phyloP scores from a whole-genome alignment of 1,140 invertebrate genomes.

The Drosophila suzukii region DNA sequence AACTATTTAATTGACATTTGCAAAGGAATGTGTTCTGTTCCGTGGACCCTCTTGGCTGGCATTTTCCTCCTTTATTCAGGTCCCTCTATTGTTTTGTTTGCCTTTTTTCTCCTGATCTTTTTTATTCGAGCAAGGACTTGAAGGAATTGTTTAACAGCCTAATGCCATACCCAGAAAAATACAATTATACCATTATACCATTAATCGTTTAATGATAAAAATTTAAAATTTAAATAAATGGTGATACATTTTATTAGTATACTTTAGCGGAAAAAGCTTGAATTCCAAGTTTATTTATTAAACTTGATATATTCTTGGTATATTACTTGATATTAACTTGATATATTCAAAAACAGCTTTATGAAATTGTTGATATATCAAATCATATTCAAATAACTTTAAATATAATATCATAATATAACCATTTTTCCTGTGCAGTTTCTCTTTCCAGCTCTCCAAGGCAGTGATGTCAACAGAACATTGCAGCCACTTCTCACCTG shows the following conservation, averaged over 20 bases:
- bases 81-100: slow-evolving; percentile 41
- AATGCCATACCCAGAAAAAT: background rate
- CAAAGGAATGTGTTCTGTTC: slow-evolving; percentile 19
- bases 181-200: background rate
- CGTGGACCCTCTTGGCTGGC: slow-evolving; percentile 48
- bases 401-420: background rate
- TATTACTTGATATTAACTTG: no score
- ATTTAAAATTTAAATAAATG: no score
- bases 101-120: background rate
- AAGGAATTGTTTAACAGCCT: slow-evolving; percentile 28
- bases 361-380: no score
- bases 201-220: no score
- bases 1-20: slow-evolving; percentile 63
- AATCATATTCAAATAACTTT: background rate
- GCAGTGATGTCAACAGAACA: slow-evolving; percentile 76
- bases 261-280: no score
- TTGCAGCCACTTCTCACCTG: slow-evolving; percentile 46
- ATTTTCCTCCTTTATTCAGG: slow-evolving; percentile 49
- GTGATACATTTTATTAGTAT: no score
- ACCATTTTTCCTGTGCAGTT: slow-evolving; percentile 7
- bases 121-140: background rate
- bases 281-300: no score
- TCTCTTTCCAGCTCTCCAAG: slow-evolving; percentile 32
- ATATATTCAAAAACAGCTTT: no score
- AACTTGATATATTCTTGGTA: no score